These are phyloP conservation scores for Toxotes chatareus DNA, from an alignment of 2,113 vertebrate genomes.

Conservation along the genomic window DNA sequence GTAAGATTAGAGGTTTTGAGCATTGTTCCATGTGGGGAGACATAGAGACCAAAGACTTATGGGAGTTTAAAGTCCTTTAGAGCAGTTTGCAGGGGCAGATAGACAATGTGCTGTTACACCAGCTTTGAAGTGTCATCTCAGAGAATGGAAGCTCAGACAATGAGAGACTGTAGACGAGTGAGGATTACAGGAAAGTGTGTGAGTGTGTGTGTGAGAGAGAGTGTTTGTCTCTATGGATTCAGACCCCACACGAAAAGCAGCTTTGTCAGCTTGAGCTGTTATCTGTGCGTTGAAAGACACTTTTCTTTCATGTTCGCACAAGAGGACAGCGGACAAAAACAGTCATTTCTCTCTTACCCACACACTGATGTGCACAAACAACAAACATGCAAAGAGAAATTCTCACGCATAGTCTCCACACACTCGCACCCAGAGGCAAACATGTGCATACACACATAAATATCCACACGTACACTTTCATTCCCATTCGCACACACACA, in stretches of 20 bases:
- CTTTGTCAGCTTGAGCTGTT: constrained; percentile 75
- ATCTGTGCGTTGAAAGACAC: constrained; percentile 73
- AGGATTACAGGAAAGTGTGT: constrained; percentile 77
- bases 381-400: constrained; percentile 29
- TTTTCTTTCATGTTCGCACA: constrained; percentile 68
- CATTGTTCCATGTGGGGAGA: constrained; percentile 57
- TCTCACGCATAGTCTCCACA: constrained; percentile 10
- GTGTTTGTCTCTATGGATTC: constrained; percentile 78
- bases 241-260: constrained; percentile 74
- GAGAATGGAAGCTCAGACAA: constrained; percentile 79
- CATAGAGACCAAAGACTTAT: constrained; percentile 67
- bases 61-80: constrained; percentile 76
- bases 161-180: constrained; percentile 65
- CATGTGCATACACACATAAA: constrained; percentile 27
- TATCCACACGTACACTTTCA: constrained; percentile 19
- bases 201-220: constrained; percentile 55
- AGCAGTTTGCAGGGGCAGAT: constrained; percentile 71
- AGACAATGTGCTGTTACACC: constrained; percentile 75
- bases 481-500: constrained; percentile 30
- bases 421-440: constrained; percentile 45
- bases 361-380: constrained; percentile 48
- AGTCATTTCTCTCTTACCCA: constrained; percentile 52
- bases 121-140: constrained; percentile 80
- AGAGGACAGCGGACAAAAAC: constrained; percentile 63
- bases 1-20: constrained; percentile 71